Base-by-base conservation (phyloP, 2,113 vertebrate genomes). In the Oceanites oceanicus region DNA sequence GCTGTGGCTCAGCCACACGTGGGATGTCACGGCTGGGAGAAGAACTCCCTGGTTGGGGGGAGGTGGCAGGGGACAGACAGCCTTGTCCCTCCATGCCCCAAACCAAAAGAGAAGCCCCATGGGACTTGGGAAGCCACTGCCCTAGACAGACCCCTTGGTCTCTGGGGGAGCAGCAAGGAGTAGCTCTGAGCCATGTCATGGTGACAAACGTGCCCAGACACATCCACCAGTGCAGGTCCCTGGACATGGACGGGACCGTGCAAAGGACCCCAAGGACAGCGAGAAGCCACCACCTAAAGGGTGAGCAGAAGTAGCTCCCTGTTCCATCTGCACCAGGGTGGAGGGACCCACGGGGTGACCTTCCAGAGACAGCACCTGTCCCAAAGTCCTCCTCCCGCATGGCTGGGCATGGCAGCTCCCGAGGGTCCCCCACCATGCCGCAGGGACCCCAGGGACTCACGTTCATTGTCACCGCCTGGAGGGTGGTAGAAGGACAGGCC, bases 401-500 rank as follows among this genome's bases (percentile, higher is more conserved):
- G 1, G 26, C 29, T 10, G 5, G 21, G 21, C 47, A 42, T 0
- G 3, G 47, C 6, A 5, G n/a, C 59, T 52, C 42, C 7, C 0
- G 1, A 1, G 14, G 59, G 21, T 32, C 15, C 30, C 63, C 17
- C 40, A 44, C 19, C 27, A 7, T 1, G 3, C 30, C 2, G 4
- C 8, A 6, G 52, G 62, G 66, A 55, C 36, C 5, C 8, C 20
- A 14, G 14, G 62, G 25, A 98, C 98, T 98, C 95, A 99, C 99
- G 5, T 96, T 99, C 98, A 44, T 97, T 99, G 82, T 98, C 97
- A 22, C 98, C 98, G 1, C 98, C 99, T 5, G 98, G 98, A 36
- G 99, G 99, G 67, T 98, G 99, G 86, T 99, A 99, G 96, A 99
- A 99, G 71, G 99, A 99, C 44, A 99, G 97, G 63, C 99, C 99